phyloP scores from a whole-genome alignment of 2,888 invertebrate species.

The Listrodromus nycthemerus region DNA sequence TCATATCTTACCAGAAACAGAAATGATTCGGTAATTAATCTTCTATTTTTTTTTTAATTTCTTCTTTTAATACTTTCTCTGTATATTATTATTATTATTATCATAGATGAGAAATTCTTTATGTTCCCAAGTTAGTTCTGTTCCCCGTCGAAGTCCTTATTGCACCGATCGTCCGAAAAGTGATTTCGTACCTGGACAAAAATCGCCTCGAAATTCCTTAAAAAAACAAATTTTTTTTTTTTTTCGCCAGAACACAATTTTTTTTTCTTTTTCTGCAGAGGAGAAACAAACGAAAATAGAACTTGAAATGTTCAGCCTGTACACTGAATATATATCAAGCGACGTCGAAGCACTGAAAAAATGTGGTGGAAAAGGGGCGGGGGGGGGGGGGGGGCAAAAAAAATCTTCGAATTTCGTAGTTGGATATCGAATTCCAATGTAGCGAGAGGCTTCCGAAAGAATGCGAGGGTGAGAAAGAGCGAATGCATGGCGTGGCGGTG shows the following conservation, averaged over 20 bases:
- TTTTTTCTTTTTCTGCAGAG: neutral
- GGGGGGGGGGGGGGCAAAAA: neutral
- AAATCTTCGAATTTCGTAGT: neutral
- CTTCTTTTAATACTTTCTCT: too few relatives aligned
- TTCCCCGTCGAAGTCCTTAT: too few relatives aligned
- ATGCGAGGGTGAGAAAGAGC: constrained; percentile 35
- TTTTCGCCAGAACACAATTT: neutral
- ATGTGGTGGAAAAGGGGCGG: neutral
- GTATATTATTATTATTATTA: too few relatives aligned
- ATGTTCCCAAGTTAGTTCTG: too few relatives aligned
- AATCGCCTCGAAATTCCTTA: too few relatives aligned
- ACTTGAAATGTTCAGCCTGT: neutral
- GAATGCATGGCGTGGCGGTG: constrained; percentile 11
- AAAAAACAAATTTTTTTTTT: neutral
- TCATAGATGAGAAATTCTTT: too few relatives aligned
- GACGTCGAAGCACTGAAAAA: neutral
- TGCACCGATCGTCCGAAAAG: too few relatives aligned
- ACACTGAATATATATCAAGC: neutral
- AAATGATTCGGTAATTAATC: too few relatives aligned
- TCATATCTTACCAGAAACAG: too few relatives aligned
- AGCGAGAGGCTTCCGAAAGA: constrained; percentile 21
- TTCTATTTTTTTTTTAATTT: too few relatives aligned
- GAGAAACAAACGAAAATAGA: neutral
- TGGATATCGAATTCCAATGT: neutral
- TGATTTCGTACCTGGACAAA: too few relatives aligned